Evolutionary conservation across 2,888 invertebrate genomes (phyloP), one percentile per base, ranked within the genome.

Genomic region (Cephus pulcher): DNA sequence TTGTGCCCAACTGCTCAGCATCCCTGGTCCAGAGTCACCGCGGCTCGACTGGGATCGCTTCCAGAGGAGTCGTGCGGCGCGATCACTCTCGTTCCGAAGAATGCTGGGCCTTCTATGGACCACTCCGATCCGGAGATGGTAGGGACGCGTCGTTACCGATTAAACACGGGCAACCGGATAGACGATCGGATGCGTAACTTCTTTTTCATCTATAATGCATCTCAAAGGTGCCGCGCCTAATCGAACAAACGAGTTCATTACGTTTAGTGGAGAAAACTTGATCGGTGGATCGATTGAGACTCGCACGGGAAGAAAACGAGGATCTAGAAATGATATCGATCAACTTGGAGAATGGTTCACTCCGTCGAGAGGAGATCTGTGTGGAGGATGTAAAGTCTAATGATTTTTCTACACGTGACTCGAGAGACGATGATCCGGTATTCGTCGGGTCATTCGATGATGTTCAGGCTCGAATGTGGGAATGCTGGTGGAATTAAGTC

Each of bases 231-330:
- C 71, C 71, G 71, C 71, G 71, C 1, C 71, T 71, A 71, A 71
- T 71, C 71, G 71, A 34, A 71, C 34, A 71, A 71, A 71, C 34
- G 32, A 71, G 71, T 71, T 71, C 71, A 34, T 71, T 71, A 71
- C 34, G 56, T 56, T 56, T 56, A 23, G 56, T 56, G 56, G 23
- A 56, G 2, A 56, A 56, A 56, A 23, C 23, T 2, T 56, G 56
- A 56, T 56, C 56, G 56, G 23, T 56, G 56, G 56, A 56, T 56
- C 56, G 23, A 56, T 56, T 56, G 40, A 56, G 23, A 56, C 56
- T 56, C 56, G 56, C 2, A 2, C 56, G 56, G 56, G 23, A 9
- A 56, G 56, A 56, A 40, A 40, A 40, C 40, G 40, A 40, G 40
- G 40, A 40, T 40, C 40, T 15, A 40, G 40, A 40, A 56, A 56